phyloP scores from a whole-genome alignment of 2,797 vertebrate genomes.

The Sylvilagus floridanus region DNA sequence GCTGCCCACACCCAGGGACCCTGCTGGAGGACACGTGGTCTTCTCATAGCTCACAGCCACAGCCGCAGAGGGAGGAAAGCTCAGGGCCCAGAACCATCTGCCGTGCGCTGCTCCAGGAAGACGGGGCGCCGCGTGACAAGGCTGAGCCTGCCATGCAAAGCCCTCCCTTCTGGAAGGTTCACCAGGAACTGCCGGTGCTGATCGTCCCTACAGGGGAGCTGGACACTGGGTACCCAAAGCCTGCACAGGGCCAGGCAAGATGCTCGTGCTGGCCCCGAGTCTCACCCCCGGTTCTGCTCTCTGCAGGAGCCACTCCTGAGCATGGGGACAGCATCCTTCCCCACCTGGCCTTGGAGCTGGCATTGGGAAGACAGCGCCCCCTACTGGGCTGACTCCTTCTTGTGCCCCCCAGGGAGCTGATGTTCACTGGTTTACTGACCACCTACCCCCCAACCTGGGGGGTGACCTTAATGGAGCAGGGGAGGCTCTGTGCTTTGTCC shows the following conservation, averaged over 20 bases:
- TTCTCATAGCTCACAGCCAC: neutral
- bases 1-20: neutral
- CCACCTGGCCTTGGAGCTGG: neutral
- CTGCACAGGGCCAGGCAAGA: rapidly evolving
- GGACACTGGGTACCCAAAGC: neutral
- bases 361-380: neutral
- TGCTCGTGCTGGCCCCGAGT: neutral
- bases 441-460: neutral
- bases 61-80: neutral
- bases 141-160: too few species aligned
- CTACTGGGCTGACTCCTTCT: neutral
- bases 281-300: neutral
- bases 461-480: neutral
- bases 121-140: neutral
- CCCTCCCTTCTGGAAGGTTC: neutral
- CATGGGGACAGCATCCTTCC: neutral
- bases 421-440: neutral
- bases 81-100: neutral
- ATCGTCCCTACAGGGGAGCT: too few species aligned
- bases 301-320: neutral
- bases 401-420: too few species aligned
- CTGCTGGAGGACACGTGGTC: neutral
- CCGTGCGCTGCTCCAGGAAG: neutral
- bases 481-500: neutral
- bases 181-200: too few species aligned